phyloP scores from a whole-genome alignment of 2,797 vertebrate species.

The Platalea minor region DNA sequence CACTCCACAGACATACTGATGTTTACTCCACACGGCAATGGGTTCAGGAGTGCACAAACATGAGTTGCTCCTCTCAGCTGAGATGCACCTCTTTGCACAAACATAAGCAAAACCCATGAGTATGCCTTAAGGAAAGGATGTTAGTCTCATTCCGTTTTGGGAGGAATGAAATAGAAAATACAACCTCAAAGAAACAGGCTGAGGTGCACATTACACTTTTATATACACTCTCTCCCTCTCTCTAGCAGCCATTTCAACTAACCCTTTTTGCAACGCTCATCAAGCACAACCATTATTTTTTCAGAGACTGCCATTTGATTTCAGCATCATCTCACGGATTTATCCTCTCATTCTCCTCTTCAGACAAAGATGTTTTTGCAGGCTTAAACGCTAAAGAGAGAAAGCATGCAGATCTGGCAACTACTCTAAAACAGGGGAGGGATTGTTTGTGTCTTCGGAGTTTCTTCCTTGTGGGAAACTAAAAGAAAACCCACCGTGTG shows the following conservation, averaged over 20 bases:
- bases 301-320: neutral
- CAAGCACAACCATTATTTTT: neutral
- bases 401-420: neutral
- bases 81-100: neutral
- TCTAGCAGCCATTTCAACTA: accelerated
- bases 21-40: neutral
- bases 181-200: neutral
- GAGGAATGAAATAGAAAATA: neutral
- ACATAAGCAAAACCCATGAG: neutral
- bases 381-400: neutral
- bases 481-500: neutral
- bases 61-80: neutral
- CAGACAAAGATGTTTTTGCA: neutral
- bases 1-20: neutral
- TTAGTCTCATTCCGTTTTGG: neutral
- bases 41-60: neutral
- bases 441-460: neutral
- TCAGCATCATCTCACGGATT: neutral
- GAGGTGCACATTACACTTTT: neutral
- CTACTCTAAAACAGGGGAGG: neutral
- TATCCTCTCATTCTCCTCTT: neutral
- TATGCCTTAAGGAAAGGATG: neutral
- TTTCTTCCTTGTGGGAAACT: neutral
- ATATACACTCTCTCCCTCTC: neutral
- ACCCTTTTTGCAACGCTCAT: neutral